These are phyloP conservation scores for Wasmannia auropunctata DNA, from an alignment of 1,140 invertebrate genomes.

Conservation along the genomic window DNA sequence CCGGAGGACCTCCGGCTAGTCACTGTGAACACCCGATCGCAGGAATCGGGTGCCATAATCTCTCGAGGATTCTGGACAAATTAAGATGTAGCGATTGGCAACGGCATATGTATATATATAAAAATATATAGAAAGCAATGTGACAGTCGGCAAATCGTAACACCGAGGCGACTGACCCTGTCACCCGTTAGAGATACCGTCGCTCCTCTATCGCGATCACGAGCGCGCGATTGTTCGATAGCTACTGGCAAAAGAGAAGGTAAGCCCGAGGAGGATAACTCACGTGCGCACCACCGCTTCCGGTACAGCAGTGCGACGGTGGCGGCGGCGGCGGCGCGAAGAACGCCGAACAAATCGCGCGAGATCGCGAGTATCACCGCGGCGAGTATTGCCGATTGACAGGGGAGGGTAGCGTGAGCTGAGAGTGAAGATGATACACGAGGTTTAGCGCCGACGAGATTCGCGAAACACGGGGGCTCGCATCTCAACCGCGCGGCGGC, in stretches of 20 bases:
- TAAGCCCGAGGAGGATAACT: conserved; percentile 20
- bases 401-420: neutral
- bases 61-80: conserved; percentile 7
- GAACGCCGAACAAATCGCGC: conserved; percentile 12
- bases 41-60: conserved; percentile 71
- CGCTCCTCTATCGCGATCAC: conserved; percentile 24
- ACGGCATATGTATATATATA: no score
- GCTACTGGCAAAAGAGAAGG: neutral
- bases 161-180: conserved; percentile 56
- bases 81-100: neutral
- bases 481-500: conserved; percentile 83
- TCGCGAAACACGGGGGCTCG: conserved; percentile 53
- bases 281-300: conserved; percentile 26
- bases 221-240: conserved; percentile 36
- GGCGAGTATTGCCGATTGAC: conserved; percentile 25
- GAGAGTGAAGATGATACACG: conserved; percentile 37
- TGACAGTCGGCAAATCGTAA: neutral
- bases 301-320: neutral
- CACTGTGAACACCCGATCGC: conserved; percentile 26
- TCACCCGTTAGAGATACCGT: conserved; percentile 22
- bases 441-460: conserved; percentile 39
- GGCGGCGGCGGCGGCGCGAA: neutral
- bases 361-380: conserved; percentile 1
- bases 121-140: no score
- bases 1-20: neutral